Evolutionary conservation across 1,140 invertebrate species (phyloP).

Genomic region (Drosophila lini): DNA sequence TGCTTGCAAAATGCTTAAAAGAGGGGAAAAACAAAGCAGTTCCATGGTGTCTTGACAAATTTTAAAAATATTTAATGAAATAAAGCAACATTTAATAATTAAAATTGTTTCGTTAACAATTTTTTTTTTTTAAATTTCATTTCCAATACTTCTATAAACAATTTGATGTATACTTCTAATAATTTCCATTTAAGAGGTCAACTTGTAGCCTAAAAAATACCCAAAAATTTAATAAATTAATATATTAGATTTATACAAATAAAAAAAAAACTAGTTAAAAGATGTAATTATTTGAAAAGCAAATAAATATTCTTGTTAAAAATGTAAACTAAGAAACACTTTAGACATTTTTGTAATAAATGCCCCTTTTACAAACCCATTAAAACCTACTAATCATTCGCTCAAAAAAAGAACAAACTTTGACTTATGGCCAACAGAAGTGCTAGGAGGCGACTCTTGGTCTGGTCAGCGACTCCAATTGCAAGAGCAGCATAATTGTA

Average conservation of each 20-base stretch:
- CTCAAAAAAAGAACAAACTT: neutral
- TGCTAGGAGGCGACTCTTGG: constrained; percentile 35
- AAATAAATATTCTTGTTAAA: neutral
- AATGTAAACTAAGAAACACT: neutral
- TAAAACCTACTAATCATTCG: neutral
- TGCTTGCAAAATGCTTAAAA: neutral
- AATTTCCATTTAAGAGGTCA: too few species aligned
- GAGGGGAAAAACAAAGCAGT: neutral
- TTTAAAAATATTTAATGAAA: neutral
- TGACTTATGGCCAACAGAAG: constrained; percentile 13
- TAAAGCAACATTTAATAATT: too few species aligned
- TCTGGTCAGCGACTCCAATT: constrained; percentile 24
- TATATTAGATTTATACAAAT: too few species aligned
- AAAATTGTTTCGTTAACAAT: too few species aligned
- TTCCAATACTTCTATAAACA: too few species aligned
- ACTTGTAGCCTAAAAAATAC: too few species aligned
- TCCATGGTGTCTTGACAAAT: neutral
- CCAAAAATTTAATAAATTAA: too few species aligned
- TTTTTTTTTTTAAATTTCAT: too few species aligned
- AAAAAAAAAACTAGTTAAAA: too few species aligned
- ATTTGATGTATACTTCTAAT: too few species aligned
- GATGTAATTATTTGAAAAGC: neutral
- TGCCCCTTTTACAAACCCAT: neutral
- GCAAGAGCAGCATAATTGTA: constrained; percentile 47
- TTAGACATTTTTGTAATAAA: neutral